Evolutionary conservation across 2,888 invertebrate genomes (phyloP).

Genomic region (Anthrax anthrax): DNA sequence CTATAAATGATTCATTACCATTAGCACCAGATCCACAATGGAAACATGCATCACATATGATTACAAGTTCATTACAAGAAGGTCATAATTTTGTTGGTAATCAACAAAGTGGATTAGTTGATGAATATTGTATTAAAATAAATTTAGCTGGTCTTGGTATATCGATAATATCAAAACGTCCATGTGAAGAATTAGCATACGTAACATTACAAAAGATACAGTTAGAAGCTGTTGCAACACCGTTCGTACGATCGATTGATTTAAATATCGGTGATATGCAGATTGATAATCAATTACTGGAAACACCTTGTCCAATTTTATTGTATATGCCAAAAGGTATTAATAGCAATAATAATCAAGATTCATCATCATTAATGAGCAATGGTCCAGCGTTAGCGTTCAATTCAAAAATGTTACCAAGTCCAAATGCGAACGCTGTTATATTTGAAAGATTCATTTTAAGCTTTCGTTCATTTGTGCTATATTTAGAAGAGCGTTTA

Average conservation of each 20-base stretch:
- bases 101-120: slow-evolving; percentile 7
- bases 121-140: slow-evolving; percentile 34
- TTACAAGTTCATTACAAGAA: slow-evolving; percentile 14
- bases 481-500: slow-evolving; percentile 77
- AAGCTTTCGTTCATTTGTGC: slow-evolving; percentile 64
- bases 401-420: slow-evolving; percentile 59
- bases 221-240: slow-evolving; percentile 44
- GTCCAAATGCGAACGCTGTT: slow-evolving; percentile 63
- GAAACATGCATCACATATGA: slow-evolving; percentile 31
- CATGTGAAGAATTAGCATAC: slow-evolving; percentile 70
- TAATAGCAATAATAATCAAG: slow-evolving; percentile 32
- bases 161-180: slow-evolving; percentile 59
- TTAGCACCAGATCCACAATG: slow-evolving; percentile 26
- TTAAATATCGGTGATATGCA: slow-evolving; percentile 68
- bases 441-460: slow-evolving; percentile 78
- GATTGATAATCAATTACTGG: slow-evolving; percentile 77
- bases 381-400: slow-evolving; percentile 60
- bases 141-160: slow-evolving; percentile 49
- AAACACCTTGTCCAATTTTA: slow-evolving; percentile 71
- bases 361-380: slow-evolving; percentile 2
- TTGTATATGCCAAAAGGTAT: slow-evolving; percentile 54
- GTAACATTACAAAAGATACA: slow-evolving; percentile 50
- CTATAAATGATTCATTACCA: slow-evolving; percentile 10
- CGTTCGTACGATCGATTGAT: slow-evolving; percentile 44
- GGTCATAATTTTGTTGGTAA: slow-evolving; percentile 1